Evolutionary conservation across 2,113 vertebrate species (phyloP).

Genomic region (Ciconia stormi): DNA sequence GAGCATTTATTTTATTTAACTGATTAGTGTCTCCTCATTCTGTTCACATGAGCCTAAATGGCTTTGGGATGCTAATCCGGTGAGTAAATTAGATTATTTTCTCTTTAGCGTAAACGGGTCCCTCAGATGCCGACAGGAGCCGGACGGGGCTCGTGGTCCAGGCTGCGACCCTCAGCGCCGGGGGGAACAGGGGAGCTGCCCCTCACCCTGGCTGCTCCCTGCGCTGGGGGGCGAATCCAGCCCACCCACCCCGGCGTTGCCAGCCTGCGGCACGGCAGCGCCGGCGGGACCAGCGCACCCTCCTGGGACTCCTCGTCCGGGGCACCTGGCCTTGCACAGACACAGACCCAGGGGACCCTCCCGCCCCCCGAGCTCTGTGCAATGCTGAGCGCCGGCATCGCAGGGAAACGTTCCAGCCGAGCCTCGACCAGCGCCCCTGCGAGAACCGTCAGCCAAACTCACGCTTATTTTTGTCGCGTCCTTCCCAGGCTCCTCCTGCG

Average conservation of each 20-base stretch:
- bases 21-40: constrained; percentile 31
- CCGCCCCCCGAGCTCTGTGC: not conserved
- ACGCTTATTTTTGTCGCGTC: constrained; percentile 96
- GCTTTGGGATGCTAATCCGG: constrained; percentile 55
- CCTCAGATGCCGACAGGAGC: not conserved
- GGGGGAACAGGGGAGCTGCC: too few relatives aligned
- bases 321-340: not conserved
- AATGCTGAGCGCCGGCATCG: not conserved
- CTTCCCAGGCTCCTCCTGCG: constrained; percentile 83
- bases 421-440: not conserved
- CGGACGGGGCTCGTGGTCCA: fast-evolving
- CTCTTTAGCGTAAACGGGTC: not conserved
- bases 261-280: not conserved
- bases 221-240: not conserved
- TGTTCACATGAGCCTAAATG: constrained; percentile 27
- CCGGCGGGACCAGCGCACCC: fast-evolving
- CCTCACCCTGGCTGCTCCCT: not conserved
- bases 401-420: not conserved
- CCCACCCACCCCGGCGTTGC: fast-evolving
- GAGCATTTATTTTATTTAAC: constrained; percentile 15
- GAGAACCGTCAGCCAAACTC: constrained; percentile 74
- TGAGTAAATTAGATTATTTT: constrained; percentile 58
- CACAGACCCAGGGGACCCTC: not conserved
- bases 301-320: fast-evolving
- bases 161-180: not conserved